Evolutionary conservation across 2,888 invertebrate genomes (phyloP).

Genomic region (Bugulina stolonifera): DNA sequence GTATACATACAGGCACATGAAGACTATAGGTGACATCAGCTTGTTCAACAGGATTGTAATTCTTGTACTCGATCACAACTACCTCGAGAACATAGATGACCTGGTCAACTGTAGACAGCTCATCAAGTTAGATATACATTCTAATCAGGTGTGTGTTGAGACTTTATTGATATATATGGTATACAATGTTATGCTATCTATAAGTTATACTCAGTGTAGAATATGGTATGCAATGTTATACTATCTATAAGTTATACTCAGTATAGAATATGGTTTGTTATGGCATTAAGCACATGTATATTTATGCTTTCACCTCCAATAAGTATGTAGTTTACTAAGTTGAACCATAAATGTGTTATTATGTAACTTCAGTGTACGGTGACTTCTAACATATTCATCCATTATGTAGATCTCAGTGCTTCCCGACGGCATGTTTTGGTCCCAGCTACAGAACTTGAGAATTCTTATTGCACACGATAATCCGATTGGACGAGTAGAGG

Average conservation of each 20-base stretch:
- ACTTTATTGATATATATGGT: no score
- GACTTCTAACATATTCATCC: no score
- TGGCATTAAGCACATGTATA: no score
- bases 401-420: conserved; percentile 40
- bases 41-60: conserved; percentile 42
- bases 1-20: conserved; percentile 39
- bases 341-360: no score
- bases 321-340: no score
- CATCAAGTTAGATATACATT: conserved; percentile 47
- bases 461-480: conserved; percentile 52
- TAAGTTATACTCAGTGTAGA: no score
- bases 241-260: no score
- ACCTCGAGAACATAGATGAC: conserved; percentile 43
- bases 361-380: no score
- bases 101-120: conserved; percentile 43
- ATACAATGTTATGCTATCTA: no score
- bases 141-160: conserved; percentile 46
- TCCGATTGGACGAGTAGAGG: conserved; percentile 47
- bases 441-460: conserved; percentile 38
- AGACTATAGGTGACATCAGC: conserved; percentile 43
- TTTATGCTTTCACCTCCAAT: no score
- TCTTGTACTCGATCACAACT: conserved; percentile 46
- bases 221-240: no score
- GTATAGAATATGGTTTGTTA: no score
- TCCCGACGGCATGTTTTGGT: conserved; percentile 47